Evolutionary conservation across 2,888 invertebrate species (phyloP).

Genomic region (Sylvicola fuscatus): DNA sequence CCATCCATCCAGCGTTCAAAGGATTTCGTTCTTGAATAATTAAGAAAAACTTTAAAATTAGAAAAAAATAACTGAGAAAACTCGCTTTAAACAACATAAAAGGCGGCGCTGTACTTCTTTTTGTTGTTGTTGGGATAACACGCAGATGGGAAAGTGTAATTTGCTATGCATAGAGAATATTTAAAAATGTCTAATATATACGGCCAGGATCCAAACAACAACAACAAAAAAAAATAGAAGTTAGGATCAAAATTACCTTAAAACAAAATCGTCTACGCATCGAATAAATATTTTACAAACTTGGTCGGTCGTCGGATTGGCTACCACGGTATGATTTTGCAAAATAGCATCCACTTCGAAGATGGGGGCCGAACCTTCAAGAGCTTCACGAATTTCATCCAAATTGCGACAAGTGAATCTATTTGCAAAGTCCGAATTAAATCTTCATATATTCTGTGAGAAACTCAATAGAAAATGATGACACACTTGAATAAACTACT

Average conservation of each 20-base stretch:
- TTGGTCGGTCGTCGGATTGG: conserved; percentile 55
- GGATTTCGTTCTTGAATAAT: conserved; percentile 33
- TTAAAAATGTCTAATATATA: no score
- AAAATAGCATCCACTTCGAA: conserved; percentile 65
- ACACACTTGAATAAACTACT: conserved; percentile 12
- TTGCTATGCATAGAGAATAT: no score
- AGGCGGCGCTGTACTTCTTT: no score
- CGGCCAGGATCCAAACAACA: no score
- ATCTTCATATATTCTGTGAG: no score
- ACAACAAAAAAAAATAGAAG: no score
- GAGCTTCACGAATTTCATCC: conserved; percentile 37
- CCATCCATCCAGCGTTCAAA: conserved; percentile 76
- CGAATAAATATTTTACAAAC: conserved; percentile 56
- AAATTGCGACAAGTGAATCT: conserved; percentile 50
- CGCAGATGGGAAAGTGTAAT: no score
- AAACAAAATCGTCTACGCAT: conserved; percentile 54
- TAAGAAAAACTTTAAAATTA: no score
- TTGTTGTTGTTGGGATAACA: no score
- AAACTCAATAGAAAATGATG: not conserved
- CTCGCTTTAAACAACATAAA: no score
- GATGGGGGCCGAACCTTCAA: conserved; percentile 34
- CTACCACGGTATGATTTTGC: conserved; percentile 50
- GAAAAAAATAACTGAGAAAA: no score
- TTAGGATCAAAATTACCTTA: no score
- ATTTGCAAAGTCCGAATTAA: conserved; percentile 3